These are phyloP conservation scores for Thermophis baileyi DNA, from an alignment of 2,113 vertebrate genomes.

Conservation along the genomic window DNA sequence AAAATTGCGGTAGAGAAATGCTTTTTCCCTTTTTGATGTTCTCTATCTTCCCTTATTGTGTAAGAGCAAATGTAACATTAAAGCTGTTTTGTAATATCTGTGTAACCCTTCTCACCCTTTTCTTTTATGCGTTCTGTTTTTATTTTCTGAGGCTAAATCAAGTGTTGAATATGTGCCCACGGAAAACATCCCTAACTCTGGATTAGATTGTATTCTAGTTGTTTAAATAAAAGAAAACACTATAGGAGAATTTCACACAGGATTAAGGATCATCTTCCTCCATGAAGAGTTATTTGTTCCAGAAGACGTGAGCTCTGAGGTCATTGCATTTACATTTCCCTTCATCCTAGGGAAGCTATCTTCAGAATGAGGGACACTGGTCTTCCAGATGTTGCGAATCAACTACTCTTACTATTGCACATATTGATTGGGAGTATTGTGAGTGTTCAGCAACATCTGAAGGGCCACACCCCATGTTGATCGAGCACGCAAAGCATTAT, in stretches of 20 bases:
- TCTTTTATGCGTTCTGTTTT: neutral
- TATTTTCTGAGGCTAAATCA: conserved; percentile 26
- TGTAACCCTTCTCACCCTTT: neutral
- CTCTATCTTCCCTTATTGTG: neutral
- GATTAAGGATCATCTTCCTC: neutral
- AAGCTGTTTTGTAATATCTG: neutral
- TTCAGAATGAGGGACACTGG: neutral
- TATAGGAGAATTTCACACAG: neutral
- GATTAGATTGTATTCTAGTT: neutral
- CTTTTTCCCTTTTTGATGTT: neutral
- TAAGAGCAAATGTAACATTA: neutral
- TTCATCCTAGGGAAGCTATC: no score
- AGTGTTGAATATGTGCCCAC: no score
- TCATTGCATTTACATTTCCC: neutral
- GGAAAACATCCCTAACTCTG: neutral
- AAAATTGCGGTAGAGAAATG: neutral
- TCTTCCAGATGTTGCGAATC: neutral
- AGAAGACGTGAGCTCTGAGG: neutral
- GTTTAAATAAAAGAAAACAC: neutral
- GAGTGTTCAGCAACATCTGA: neutral
- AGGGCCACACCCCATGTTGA: neutral
- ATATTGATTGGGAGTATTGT: neutral
- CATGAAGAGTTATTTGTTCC: neutral
- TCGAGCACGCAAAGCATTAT: neutral
- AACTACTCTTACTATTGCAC: neutral